phyloP scores from a whole-genome alignment of 2,797 vertebrate species.

The Spinus olivaceus region DNA sequence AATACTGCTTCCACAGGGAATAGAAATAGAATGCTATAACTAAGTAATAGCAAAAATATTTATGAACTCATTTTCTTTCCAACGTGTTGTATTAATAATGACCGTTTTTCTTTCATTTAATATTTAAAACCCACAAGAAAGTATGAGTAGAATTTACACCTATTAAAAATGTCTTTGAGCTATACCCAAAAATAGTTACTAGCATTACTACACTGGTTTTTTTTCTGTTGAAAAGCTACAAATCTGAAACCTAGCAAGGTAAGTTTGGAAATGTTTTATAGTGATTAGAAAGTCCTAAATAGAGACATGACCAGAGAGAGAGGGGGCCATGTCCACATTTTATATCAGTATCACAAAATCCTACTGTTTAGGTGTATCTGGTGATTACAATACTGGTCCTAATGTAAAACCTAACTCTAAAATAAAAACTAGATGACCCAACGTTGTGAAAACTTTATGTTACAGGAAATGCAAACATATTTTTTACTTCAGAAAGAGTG shows the following conservation, averaged over 20 bases:
- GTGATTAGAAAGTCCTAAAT: not conserved
- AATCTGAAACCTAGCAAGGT: not conserved
- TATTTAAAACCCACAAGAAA: conserved; percentile 5
- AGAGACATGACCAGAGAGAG: not conserved
- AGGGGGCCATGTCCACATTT: not conserved
- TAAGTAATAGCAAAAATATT: conserved; percentile 25
- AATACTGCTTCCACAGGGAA: not conserved
- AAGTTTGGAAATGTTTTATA: not conserved
- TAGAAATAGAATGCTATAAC: not conserved
- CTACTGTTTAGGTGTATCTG: not conserved
- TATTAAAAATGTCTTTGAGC: not conserved
- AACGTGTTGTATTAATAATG: not conserved
- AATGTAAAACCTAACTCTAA: not conserved
- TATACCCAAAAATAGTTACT: not conserved
- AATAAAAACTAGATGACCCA: not conserved
- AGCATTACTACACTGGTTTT: accelerated
- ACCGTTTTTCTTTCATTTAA: not conserved
- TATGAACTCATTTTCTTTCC: conserved; percentile 9
- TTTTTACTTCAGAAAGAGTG: not conserved
- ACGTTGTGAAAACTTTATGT: not conserved
- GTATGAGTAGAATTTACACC: not conserved
- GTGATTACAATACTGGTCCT: not conserved
- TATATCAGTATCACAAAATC: not conserved
- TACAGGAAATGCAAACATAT: not conserved
- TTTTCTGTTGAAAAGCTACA: not conserved